phyloP scores from a whole-genome alignment of 1,140 invertebrate genomes.

The Microplitis mediator region DNA sequence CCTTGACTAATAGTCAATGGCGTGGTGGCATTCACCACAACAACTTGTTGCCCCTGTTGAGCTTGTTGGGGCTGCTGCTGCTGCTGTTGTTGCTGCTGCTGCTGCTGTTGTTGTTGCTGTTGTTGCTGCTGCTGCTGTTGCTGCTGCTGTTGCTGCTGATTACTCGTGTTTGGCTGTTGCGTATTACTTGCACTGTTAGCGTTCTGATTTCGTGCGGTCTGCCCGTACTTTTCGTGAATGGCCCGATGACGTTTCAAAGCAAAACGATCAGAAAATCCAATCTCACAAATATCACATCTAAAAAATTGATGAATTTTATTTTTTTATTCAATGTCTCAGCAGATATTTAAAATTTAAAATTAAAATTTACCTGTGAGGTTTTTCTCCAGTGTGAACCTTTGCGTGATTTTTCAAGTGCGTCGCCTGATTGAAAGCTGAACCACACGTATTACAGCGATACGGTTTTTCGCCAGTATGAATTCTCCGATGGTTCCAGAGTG shows the following conservation, averaged over 20 bases:
- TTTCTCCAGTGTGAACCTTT: slow-evolving; percentile 77
- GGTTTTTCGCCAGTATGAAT: slow-evolving; percentile 95
- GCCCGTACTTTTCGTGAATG: slow-evolving; percentile 79
- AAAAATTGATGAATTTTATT: slow-evolving; percentile 33
- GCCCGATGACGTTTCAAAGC: slow-evolving; percentile 77
- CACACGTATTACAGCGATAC: slow-evolving; percentile 82
- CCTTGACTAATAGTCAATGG: slow-evolving; percentile 59
- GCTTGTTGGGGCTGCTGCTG: slow-evolving; percentile 42
- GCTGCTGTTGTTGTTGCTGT: slow-evolving; percentile 35
- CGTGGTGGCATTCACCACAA: slow-evolving; percentile 58
- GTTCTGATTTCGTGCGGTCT: slow-evolving; percentile 59
- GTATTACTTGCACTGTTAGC: slow-evolving; percentile 53
- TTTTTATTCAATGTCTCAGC: not conserved
- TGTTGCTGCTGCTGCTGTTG: slow-evolving; percentile 47
- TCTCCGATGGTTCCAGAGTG: slow-evolving; percentile 88
- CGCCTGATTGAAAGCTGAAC: slow-evolving; percentile 83
- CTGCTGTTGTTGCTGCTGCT: slow-evolving; percentile 24
- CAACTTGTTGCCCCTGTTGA: slow-evolving; percentile 55
- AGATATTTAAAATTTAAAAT: not conserved
- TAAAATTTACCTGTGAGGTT: slow-evolving; percentile 56
- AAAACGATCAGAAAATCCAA: slow-evolving; percentile 84
- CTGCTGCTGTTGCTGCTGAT: slow-evolving; percentile 52
- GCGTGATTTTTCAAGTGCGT: slow-evolving; percentile 87
- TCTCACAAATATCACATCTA: slow-evolving; percentile 85
- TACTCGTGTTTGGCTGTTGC: slow-evolving; percentile 51